These are phyloP conservation scores for Heteromormyrus szaboi DNA, from an alignment of 2,797 vertebrate genomes.

Conservation along the genomic window DNA sequence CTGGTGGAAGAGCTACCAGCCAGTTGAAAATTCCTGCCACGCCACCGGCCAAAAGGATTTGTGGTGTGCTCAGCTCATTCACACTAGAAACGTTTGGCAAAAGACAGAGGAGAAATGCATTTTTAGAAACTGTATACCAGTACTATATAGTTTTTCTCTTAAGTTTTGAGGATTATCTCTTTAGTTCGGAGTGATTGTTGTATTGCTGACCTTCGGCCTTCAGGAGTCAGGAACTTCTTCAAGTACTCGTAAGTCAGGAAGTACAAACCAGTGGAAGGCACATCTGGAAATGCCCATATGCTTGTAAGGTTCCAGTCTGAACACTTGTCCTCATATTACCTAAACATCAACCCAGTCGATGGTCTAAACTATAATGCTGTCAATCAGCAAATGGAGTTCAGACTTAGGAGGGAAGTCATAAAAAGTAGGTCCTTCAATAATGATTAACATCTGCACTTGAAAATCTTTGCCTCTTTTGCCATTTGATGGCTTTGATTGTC, in stretches of 20 bases:
- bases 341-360: not conserved
- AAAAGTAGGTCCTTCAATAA: not conserved
- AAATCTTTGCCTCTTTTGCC: not conserved
- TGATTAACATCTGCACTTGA: not conserved
- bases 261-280: constrained; percentile 63
- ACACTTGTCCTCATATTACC: not conserved
- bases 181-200: not conserved
- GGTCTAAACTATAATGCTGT: not conserved
- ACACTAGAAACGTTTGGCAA: constrained; percentile 37
- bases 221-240: constrained; percentile 56
- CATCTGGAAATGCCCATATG: constrained; percentile 43
- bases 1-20: constrained; percentile 63
- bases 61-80: constrained; percentile 55
- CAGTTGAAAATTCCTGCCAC: constrained; percentile 65
- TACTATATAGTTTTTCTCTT: not conserved
- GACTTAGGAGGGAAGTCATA: not conserved
- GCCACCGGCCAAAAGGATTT: constrained; percentile 64
- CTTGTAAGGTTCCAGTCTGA: not conserved
- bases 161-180: not conserved
- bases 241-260: constrained; percentile 65
- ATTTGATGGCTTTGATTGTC: not conserved
- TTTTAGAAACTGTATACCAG: not conserved
- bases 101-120: not conserved
- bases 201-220: constrained; percentile 57
- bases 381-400: not conserved